Conservation (phyloP, 2,113 vertebrate species). For the Syrmaticus mikado region DNA sequence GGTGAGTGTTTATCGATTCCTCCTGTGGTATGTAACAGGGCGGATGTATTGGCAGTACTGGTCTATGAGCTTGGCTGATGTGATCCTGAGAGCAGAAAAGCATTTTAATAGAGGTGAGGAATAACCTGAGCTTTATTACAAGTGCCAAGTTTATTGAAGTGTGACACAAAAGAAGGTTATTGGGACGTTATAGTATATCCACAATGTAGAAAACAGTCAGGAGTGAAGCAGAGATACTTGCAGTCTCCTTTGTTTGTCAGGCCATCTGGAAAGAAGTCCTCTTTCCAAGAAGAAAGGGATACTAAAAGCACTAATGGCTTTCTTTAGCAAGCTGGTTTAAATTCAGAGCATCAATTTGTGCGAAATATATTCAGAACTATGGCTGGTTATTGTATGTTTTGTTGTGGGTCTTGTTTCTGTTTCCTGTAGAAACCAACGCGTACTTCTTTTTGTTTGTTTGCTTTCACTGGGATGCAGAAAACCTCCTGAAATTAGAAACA, state of each 20-base stretch:
- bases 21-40: not conserved
- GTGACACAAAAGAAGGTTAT: not conserved
- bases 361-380: not conserved
- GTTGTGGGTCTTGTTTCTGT: not conserved
- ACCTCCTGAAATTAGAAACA: not conserved
- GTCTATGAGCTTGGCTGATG: not conserved
- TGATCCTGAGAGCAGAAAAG: not conserved
- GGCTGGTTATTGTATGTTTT: not conserved
- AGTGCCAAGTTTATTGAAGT: not conserved
- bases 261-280: not conserved
- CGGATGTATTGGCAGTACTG: not conserved
- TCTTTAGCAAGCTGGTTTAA: not conserved
- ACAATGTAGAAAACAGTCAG: not conserved
- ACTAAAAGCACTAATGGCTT: not conserved
- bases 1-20: not conserved
- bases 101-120: conserved; percentile 6
- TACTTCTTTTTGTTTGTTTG: not conserved
- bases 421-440: not conserved
- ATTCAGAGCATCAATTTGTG: not conserved
- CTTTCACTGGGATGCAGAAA: not conserved
- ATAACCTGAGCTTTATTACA: conserved; percentile 10
- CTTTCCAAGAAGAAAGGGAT: not conserved
- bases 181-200: fast-evolving
- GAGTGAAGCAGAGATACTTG: not conserved
- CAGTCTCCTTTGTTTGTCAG: not conserved